phyloP scores from a whole-genome alignment of 2,797 vertebrate species.

The Siniperca obscura region DNA sequence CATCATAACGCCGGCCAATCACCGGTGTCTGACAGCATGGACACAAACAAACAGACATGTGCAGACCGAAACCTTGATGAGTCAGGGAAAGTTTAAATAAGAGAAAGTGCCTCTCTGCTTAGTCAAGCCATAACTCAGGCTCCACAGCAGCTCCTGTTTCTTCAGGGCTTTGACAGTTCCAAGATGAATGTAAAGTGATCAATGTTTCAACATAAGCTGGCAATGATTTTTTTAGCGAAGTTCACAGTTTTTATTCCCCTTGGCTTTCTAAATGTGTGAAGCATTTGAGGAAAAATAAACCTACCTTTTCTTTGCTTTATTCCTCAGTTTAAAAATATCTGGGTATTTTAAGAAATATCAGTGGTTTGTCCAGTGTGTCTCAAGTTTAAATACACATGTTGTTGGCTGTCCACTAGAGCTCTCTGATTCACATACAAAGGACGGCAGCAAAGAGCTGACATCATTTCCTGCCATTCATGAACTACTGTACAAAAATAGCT shows the following conservation, averaged over 20 bases:
- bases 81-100: constrained; percentile 26
- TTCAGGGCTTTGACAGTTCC: background rate
- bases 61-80: constrained; percentile 35
- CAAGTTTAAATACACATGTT: constrained; percentile 59
- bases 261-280: background rate
- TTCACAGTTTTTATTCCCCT: constrained; percentile 21
- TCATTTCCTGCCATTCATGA: constrained; percentile 89
- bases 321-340: constrained; percentile 49
- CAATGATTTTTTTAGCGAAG: background rate
- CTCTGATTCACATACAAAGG: constrained; percentile 75
- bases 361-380: constrained; percentile 49
- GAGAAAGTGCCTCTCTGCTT: constrained; percentile 22
- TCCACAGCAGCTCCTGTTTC: constrained; percentile 24
- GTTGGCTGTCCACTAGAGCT: constrained; percentile 51
- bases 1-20: constrained; percentile 94
- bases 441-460: constrained; percentile 77
- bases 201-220: constrained; percentile 21
- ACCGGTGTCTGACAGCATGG: constrained; percentile 88
- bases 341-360: constrained; percentile 50
- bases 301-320: constrained; percentile 25
- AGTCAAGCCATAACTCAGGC: constrained; percentile 17
- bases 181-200: constrained; percentile 3
- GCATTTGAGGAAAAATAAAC: constrained; percentile 18
- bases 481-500: constrained; percentile 80
- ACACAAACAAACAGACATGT: constrained; percentile 28